Evolutionary conservation across 2,797 vertebrate genomes (phyloP), one percentile per base, ranked within the genome.

Genomic region (Myioborus miniatus): DNA sequence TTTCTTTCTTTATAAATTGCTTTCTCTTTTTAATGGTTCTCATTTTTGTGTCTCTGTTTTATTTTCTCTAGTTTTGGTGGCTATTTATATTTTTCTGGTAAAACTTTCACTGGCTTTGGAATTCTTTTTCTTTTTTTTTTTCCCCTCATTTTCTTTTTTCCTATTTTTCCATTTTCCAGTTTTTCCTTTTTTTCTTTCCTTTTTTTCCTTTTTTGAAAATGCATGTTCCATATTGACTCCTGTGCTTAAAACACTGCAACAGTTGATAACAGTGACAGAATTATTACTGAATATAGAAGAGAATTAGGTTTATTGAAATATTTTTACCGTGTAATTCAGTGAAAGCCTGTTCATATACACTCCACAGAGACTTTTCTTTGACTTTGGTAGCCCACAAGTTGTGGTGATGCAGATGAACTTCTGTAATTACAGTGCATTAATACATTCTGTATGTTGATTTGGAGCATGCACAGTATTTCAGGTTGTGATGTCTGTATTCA

Each of bases 31-130:
- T 65, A 81, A 15, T 83, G 15, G 4, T 30, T 74, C 49, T 67
- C 12, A 19, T 72, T 71, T 77, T 70, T 49, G 36, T 92, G 44
- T 87, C 39, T 87, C 44, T 64, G 23, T 59, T 83, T 74, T 39
- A 67, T 84, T 89, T 93, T 90, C 29, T 87, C 37, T 91, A 36
- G 17, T 87, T 97, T 97, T 94, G 81, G 60, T 95, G 90, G 70
- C 55, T 90, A 59, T 91, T 34, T 91, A 47, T 85, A 90, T 90
- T 93, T 97, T 56, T 93, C 24, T 49, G 26, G 13, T 71, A 43
- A 21, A 6, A 43, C 27, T 30, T 75, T 23, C 20, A 18, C 27
- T 74, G 9, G 3, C 46, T 75, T 63, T 9, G 27, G 22, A 16
- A 34, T 14, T 5, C 7, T 71, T 62, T 39, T n/a, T 5, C 12